Conservation (phyloP, 2,797 vertebrate species). For the Nyctalus aviator region DNA sequence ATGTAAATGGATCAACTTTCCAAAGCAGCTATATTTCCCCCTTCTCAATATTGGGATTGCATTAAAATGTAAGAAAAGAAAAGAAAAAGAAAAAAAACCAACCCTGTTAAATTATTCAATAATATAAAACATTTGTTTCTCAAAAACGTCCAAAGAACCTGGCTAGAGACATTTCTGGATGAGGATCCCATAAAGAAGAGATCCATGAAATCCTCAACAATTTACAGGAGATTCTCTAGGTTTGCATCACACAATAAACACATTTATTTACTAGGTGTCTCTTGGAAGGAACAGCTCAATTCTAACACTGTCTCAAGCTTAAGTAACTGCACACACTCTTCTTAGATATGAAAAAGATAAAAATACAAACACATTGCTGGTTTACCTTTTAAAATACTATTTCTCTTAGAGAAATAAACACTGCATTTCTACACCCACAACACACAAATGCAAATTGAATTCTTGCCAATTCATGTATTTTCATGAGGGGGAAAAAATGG, state of each 20-base stretch:
- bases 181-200: neutral
- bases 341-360: slow-evolving; percentile 79
- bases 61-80: slow-evolving; percentile 49
- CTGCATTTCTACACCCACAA: slow-evolving; percentile 62
- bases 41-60: neutral
- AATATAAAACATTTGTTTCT: neutral
- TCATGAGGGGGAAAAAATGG: slow-evolving; percentile 26
- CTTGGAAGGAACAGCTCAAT: slow-evolving; percentile 45
- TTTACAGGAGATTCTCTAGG: neutral
- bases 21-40: neutral
- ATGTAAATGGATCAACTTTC: slow-evolving; percentile 34
- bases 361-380: slow-evolving; percentile 78
- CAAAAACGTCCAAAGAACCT: slow-evolving; percentile 17
- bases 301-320: slow-evolving; percentile 81
- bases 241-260: neutral
- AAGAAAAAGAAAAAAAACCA: neutral
- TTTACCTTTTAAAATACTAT: slow-evolving; percentile 77
- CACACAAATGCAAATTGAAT: slow-evolving; percentile 71
- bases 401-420: slow-evolving; percentile 80
- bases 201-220: neutral
- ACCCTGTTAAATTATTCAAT: neutral
- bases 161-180: neutral
- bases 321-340: slow-evolving; percentile 81
- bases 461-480: slow-evolving; percentile 69
- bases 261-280: slow-evolving; percentile 4